Percentiles rank a stretch among this genome's conserved stretches.
phyloP scores from a whole-genome alignment of 1,140 invertebrate species.

The Leptinotarsa lineolata region DNA sequence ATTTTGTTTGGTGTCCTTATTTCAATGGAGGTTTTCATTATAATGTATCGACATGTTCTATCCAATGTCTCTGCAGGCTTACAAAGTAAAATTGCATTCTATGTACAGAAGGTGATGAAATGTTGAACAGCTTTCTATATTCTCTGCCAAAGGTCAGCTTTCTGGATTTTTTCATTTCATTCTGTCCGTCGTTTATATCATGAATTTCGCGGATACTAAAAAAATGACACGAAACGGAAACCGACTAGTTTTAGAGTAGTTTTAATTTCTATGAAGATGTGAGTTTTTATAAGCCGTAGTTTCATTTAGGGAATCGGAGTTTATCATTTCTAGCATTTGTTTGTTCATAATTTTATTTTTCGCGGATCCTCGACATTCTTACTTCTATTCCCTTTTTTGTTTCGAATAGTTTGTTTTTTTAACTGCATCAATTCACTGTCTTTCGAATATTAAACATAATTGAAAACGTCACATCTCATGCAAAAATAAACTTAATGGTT shows the following conservation, averaged over 20 bases:
- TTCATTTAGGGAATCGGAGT: slow-evolving; percentile 49
- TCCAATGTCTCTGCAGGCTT: too few species aligned
- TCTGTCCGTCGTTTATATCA: not conserved
- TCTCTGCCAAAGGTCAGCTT: not conserved
- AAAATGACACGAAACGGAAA: slow-evolving; percentile 23
- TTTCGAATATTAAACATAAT: not conserved
- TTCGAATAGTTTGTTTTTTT: slow-evolving; percentile 14
- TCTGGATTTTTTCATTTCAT: not conserved
- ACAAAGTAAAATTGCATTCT: too few species aligned
- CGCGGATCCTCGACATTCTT: slow-evolving; percentile 21
- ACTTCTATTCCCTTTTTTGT: slow-evolving; percentile 46
- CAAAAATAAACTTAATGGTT: slow-evolving; percentile 33
- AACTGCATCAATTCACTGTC: slow-evolving; percentile 19
- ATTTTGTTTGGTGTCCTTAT: too few species aligned
- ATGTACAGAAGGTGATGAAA: too few species aligned
- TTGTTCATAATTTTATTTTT: slow-evolving; percentile 26
- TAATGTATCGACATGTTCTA: too few species aligned
- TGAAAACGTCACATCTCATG: slow-evolving; percentile 52
- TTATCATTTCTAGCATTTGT: slow-evolving; percentile 25
- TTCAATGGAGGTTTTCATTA: too few species aligned
- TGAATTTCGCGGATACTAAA: slow-evolving; percentile 15
- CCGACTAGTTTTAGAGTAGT: slow-evolving; percentile 26
- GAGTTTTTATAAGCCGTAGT: slow-evolving; percentile 45
- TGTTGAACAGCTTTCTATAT: not conserved
- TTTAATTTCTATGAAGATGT: slow-evolving; percentile 46